Conservation (phyloP, 1,140 invertebrate species). For the Apis laboriosa region DNA sequence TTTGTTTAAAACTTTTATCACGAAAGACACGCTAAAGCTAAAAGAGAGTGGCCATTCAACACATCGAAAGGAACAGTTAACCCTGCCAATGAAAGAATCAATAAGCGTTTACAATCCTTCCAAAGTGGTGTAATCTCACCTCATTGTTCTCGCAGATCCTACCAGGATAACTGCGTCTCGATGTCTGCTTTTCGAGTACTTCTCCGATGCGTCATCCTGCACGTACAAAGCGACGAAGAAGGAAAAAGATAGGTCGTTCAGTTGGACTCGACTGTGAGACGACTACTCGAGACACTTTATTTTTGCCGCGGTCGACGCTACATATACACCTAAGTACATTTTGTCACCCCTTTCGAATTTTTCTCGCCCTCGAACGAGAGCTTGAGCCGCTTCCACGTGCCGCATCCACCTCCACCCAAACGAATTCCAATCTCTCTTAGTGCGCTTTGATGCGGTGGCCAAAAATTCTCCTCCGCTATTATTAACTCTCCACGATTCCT, state of each 20-base stretch:
- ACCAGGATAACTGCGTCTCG: background rate
- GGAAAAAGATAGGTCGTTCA: no score
- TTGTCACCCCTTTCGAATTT: conserved; percentile 26
- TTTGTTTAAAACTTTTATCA: no score
- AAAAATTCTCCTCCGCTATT: conserved; percentile 44
- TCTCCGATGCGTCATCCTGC: no score
- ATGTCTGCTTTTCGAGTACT: background rate
- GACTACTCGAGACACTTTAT: conserved; percentile 68
- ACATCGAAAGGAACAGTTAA: no score
- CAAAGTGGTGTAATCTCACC: background rate
- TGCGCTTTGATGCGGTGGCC: conserved; percentile 42
- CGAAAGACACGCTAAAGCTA: no score
- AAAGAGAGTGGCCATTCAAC: no score
- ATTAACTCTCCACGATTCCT: conserved; percentile 27
- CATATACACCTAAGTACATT: background rate
- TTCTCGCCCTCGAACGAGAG: conserved; percentile 9
- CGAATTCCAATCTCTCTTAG: conserved; percentile 51
- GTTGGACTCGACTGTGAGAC: conserved; percentile 32
- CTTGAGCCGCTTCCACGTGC: conserved; percentile 8
- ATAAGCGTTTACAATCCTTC: conserved; percentile 16
- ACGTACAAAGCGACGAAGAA: no score
- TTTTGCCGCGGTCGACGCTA: conserved; percentile 21
- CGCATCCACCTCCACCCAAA: conserved; percentile 9
- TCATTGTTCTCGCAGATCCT: background rate
- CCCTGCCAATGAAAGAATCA: background rate